phyloP scores from a whole-genome alignment of 37 sponge, comb jelly and placozoan genomes.

The Hormiphora californensis region DNA sequence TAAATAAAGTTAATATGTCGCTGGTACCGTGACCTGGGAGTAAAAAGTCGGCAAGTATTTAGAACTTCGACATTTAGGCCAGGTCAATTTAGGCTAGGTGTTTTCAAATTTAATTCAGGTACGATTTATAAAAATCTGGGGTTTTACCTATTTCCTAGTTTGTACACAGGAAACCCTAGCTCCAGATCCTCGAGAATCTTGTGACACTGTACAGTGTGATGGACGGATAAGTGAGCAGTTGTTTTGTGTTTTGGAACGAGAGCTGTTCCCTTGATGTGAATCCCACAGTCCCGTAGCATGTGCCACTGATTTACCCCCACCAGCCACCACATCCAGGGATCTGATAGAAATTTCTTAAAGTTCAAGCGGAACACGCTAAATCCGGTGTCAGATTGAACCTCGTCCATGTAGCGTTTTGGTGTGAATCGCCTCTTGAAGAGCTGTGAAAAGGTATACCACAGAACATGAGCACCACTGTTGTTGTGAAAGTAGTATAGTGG shows the following conservation, averaged over 20 bases:
- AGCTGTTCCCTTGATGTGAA: conserved; percentile 19
- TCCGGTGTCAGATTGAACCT: not conserved
- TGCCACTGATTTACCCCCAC: conserved; percentile 4
- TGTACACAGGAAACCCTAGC: not conserved
- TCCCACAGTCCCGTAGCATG: not conserved
- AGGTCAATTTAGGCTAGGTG: too few species aligned
- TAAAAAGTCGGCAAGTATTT: too few species aligned
- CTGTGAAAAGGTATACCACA: too few species aligned
- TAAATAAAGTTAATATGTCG: too few species aligned
- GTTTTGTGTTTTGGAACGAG: not conserved
- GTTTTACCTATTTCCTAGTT: not conserved
- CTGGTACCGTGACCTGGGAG: too few species aligned
- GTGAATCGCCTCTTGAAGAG: too few species aligned
- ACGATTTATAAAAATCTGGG: not conserved
- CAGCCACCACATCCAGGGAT: not conserved
- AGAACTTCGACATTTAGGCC: too few species aligned
- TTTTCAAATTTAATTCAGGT: too few species aligned
- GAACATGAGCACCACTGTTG: not conserved
- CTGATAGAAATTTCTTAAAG: not conserved
- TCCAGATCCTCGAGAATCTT: conserved; percentile 4
- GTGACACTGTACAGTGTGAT: not conserved
- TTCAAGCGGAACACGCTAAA: not conserved
- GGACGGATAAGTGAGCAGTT: conserved; percentile 16
- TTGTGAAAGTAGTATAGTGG: conserved; percentile 30
- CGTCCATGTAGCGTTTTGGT: not conserved